These are phyloP conservation scores for Cyprinodon diabolis DNA, from an alignment of 2,797 vertebrate species.

Conservation along the genomic window DNA sequence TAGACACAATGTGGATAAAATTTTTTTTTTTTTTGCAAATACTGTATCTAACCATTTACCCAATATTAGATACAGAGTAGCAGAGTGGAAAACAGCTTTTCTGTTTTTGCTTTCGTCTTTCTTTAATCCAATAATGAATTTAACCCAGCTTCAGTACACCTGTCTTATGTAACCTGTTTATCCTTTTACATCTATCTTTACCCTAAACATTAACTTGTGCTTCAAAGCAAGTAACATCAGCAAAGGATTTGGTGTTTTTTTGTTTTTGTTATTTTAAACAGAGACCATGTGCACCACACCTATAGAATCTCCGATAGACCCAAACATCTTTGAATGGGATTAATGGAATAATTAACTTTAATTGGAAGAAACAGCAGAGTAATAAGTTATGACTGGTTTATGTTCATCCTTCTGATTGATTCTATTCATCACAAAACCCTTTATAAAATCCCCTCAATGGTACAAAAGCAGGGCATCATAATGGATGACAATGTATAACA, in stretches of 20 bases:
- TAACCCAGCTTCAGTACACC: slow-evolving; percentile 1
- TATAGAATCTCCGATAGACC: too few relatives aligned
- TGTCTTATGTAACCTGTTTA: slow-evolving; percentile 41
- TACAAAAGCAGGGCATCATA: slow-evolving; percentile 13
- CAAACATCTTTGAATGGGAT: background rate
- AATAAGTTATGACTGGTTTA: background rate
- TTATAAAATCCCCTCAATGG: slow-evolving; percentile 17
- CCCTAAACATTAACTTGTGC: slow-evolving; percentile 20
- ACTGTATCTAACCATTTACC: background rate
- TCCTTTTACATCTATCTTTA: slow-evolving; percentile 22
- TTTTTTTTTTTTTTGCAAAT: background rate
- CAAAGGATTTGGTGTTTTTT: background rate
- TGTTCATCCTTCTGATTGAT: background rate
- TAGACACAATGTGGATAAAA: background rate
- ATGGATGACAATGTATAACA: background rate
- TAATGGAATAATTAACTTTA: background rate
- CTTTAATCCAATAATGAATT: slow-evolving; percentile 20
- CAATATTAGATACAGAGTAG: background rate
- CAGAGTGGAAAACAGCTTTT: background rate
- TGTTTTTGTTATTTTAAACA: background rate
- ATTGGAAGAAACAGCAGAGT: background rate
- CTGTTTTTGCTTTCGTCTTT: slow-evolving; percentile 20
- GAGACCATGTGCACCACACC: background rate
- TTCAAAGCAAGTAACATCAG: slow-evolving; percentile 1
- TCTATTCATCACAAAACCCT: background rate